Percentiles rank a stretch among this genome's conserved stretches.
Evolutionary conservation across 2,113 vertebrate genomes (phyloP).

Genomic region (Tupaia tana): DNA sequence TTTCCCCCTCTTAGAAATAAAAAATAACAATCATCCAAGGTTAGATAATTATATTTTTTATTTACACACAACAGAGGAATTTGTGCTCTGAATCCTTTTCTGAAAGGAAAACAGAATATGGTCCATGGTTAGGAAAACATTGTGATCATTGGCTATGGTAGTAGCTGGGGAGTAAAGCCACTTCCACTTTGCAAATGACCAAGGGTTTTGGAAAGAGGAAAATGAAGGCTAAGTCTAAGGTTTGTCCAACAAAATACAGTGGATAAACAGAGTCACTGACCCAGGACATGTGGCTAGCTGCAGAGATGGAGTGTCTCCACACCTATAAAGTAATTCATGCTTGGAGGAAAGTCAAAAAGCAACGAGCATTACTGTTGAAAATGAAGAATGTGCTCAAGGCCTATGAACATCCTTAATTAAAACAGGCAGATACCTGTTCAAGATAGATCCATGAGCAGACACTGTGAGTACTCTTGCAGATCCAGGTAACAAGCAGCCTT

Average conservation of each 20-base stretch:
- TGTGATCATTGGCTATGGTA: neutral
- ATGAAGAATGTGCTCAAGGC: neutral
- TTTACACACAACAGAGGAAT: neutral
- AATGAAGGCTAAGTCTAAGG: constrained; percentile 15
- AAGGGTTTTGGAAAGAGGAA: neutral
- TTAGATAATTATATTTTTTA: neutral
- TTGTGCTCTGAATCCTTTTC: neutral
- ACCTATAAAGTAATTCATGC: neutral
- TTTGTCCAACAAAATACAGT: neutral
- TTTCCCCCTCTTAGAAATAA: neutral
- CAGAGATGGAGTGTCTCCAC: neutral
- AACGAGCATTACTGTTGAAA: neutral
- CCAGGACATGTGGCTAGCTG: neutral
- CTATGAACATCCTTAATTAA: neutral
- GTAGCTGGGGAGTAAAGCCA: neutral
- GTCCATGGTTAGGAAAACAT: neutral
- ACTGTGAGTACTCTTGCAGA: neutral
- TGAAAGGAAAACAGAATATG: neutral
- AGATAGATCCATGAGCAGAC: neutral
- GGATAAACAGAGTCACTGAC: neutral
- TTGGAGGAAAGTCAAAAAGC: neutral
- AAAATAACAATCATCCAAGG: neutral
- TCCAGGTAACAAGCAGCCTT: neutral
- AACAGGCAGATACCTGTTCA: neutral
- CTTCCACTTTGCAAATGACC: neutral